Evolutionary conservation across 1,140 invertebrate species (phyloP), one percentile per base, ranked within the genome.

Genomic region (Eufriesea mexicana): DNA sequence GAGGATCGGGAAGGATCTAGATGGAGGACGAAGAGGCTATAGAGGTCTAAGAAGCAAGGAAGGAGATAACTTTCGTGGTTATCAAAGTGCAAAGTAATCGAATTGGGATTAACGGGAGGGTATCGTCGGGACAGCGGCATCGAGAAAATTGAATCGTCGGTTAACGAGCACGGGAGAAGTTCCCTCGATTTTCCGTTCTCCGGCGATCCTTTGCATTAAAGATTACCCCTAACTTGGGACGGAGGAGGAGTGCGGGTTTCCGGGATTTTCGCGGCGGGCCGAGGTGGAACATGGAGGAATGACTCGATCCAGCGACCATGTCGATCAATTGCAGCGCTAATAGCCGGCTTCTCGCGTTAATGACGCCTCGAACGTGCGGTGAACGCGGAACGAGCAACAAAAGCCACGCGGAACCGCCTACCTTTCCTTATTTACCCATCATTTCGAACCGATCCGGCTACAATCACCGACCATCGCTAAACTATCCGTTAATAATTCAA

Each of bases 71-170:
- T 73, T 73, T 57, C 71, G 55, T 16, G 71, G 54, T 59, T 42
- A 73, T 73, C 71, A 73, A 73, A 73, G 71, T 73, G 71, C 71
- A 45, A 45, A 59, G 71, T 73, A 73, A 73, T 73, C 71, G 71
- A 73, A 54, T 59, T 45, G 35, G 71, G 35, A 73, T 73, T 73
- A 73, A 73, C 70, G 70, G 45, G 20, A 23, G 51, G 20, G 70
- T n/a, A 72, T 42, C 54, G 71, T 35, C 25, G 68, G 20, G 64
- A 66, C 64, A 67, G 42, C 66, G 23, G 55, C 23, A 74, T 74
- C 71, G n/a, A 45, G 71, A 74, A 74, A 74, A 74, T 74, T 74
- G 71, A 74, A 74, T 74, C 55, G 71, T 45, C 71, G 35, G 42
- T 74, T 74, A 74, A 74, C 71, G 71, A 74, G 71, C 71, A 23